Base-by-base conservation (phyloP, 2,113 vertebrate species). In the Eptatretus burgeri region DNA sequence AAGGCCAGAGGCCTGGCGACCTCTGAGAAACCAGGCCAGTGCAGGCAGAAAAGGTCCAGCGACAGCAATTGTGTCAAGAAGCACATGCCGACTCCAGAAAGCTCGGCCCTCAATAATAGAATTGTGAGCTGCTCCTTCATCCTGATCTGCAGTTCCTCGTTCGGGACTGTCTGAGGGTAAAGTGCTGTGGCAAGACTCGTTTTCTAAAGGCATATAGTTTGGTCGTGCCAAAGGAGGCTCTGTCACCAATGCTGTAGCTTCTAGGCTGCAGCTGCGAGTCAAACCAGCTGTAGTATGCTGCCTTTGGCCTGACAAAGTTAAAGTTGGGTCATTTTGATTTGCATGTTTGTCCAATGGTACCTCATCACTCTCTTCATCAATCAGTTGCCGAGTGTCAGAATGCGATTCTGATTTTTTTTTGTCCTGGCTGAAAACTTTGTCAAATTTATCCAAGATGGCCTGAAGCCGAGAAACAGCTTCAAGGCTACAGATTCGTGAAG, bases 71-170 rank as follows among this genome's bases (percentile, higher is more conserved):
- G 56, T 60, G 56, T 60, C 56, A n/a, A 60, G 56, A n/a, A 60
- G 56, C n/a, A 60, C n/a, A 11, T 60, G 56, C n/a, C 56, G 56
- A 60, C 56, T 60, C 56, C 56, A 60, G 56, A 17, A 60, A 20
- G 56, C 56, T 20, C 56, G 56, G 9, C 56, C 56, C 56, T 11
- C 56, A 2, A 20, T 60, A 20, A 11, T 20, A 20, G 11, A n/a
- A 20, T n/a, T 13, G 56, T n/a, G 14, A 19, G 53, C 56, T n/a
- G 56, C 56, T n/a, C n/a, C 56, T n/a, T 10, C 56, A 20, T 60
- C 56, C 56, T 60, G n/a, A 20, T 60, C 56, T n/a, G 20, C n/a
- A n/a, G 56, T 60, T 60, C 56, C 56, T n/a, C 56, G n/a, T n/a
- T 60, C 56, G 56, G 56, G 56, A 20, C 56, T 60, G 56, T 60